phyloP scores from a whole-genome alignment of 2,113 vertebrate genomes.

The Thalassarche chlororhynchos region DNA sequence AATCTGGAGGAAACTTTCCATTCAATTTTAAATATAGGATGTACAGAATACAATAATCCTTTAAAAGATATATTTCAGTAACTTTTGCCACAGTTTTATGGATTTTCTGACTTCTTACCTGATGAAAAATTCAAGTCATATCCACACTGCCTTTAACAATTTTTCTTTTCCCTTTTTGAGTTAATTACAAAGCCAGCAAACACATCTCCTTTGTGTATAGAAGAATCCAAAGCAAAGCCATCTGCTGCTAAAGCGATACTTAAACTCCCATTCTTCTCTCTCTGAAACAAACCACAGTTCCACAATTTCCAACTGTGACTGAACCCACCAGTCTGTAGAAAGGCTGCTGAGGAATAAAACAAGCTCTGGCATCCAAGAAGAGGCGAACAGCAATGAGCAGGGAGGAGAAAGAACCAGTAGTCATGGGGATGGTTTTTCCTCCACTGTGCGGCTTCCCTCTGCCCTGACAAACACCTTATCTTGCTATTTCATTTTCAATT shows the following conservation, averaged over 20 bases:
- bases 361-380: conserved; percentile 50
- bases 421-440: conserved; percentile 50
- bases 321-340: neutral
- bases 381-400: conserved; percentile 1
- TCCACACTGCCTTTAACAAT: neutral
- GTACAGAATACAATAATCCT: neutral
- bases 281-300: neutral
- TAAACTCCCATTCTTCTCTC: conserved; percentile 32
- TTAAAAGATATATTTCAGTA: conserved; percentile 9
- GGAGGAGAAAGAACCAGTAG: conserved; percentile 69
- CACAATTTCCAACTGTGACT: neutral
- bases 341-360: conserved; percentile 30
- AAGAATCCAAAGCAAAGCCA: conserved; percentile 1
- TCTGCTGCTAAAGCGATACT: neutral
- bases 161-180: conserved; percentile 22
- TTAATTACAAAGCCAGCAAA: conserved; percentile 18
- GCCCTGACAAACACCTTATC: conserved; percentile 29
- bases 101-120: conserved; percentile 66
- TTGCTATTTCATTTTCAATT: conserved; percentile 34
- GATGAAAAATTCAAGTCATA: conserved; percentile 42
- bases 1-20: neutral
- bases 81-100: neutral
- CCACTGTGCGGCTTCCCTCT: neutral
- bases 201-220: neutral
- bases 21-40: neutral